Percentiles rank a stretch among this genome's conserved stretches.
phyloP scores from a whole-genome alignment of 2,113 vertebrate species.

The Cochlearius cochlearius region DNA sequence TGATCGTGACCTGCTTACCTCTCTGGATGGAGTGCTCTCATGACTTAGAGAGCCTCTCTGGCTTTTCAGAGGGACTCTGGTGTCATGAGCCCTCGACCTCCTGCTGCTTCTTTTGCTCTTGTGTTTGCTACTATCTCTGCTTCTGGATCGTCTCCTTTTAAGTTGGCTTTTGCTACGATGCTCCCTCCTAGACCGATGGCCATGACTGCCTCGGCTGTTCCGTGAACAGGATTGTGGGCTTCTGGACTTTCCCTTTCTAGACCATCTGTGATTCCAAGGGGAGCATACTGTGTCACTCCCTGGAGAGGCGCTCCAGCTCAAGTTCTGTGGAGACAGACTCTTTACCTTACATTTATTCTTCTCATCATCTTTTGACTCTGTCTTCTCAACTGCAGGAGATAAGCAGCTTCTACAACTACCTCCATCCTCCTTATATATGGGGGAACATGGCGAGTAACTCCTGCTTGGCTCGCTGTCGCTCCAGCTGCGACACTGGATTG shows the following conservation, averaged over 20 bases:
- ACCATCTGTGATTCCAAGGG: conserved; percentile 34
- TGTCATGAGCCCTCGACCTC: conserved; percentile 71
- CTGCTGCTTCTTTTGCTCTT: conserved; percentile 67
- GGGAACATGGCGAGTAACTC: conserved; percentile 67
- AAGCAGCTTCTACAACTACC: conserved; percentile 26
- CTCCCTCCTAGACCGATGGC: conserved; percentile 57
- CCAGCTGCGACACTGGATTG: conserved; percentile 75
- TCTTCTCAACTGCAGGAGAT: conserved; percentile 7
- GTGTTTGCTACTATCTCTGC: conserved; percentile 72
- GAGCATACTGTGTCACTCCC: conserved; percentile 55
- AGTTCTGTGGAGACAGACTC: background rate
- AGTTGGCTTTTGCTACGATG: conserved; percentile 58
- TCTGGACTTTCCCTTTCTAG: conserved; percentile 49
- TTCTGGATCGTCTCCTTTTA: conserved; percentile 70
- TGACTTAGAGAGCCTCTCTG: conserved; percentile 70
- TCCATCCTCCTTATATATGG: conserved; percentile 49
- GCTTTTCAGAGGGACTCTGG: conserved; percentile 69
- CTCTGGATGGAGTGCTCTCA: conserved; percentile 68
- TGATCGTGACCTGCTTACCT: conserved; percentile 73
- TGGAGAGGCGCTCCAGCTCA: conserved; percentile 36
- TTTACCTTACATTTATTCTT: conserved; percentile 33
- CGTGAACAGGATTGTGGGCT: conserved; percentile 69
- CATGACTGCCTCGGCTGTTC: conserved; percentile 45
- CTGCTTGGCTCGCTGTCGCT: conserved; percentile 74
- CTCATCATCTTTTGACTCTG: conserved; percentile 34